Conservation (phyloP, 1,140 invertebrate species). For the Lordiphosa stackelbergi region DNA sequence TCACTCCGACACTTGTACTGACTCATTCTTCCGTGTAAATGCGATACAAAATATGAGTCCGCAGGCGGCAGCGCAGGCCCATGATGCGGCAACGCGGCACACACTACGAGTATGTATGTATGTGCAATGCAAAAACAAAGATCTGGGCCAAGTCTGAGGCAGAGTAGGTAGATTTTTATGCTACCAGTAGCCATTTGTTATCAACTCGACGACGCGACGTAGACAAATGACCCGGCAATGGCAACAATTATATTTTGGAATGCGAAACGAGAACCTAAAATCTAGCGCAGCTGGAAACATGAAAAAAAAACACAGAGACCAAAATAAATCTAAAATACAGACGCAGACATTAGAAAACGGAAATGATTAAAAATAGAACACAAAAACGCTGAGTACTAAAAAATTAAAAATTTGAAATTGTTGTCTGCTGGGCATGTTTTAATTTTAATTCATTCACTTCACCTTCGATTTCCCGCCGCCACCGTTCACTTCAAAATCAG, state of each 20-base stretch:
- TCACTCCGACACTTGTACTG: too few relatives aligned
- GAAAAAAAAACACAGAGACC: constrained; percentile 20
- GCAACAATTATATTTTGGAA: constrained; percentile 49
- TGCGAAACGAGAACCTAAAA: constrained; percentile 39
- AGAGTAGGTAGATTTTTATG: neutral
- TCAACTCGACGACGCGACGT: neutral
- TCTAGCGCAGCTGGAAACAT: constrained; percentile 30
- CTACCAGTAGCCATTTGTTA: too few relatives aligned
- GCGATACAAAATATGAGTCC: too few relatives aligned
- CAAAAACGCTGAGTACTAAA: too few relatives aligned
- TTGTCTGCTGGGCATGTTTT: constrained; percentile 1
- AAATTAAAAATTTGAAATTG: neutral
- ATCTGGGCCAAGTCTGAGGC: neutral
- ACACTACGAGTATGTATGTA: too few relatives aligned
- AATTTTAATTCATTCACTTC: constrained; percentile 25
- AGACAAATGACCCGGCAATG: constrained; percentile 24
- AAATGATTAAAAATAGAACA: constrained; percentile 5
- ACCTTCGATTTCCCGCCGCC: constrained; percentile 3
- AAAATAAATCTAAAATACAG: constrained; percentile 12
- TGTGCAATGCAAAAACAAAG: constrained; percentile 16
- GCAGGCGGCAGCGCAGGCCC: too few relatives aligned
- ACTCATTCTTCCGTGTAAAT: too few relatives aligned
- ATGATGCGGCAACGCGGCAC: too few relatives aligned
- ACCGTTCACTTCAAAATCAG: too few relatives aligned
- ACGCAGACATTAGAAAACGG: constrained; percentile 19